Evolutionary conservation across 2,888 invertebrate genomes (phyloP).

Genomic region (Orthonevra nobilis): DNA sequence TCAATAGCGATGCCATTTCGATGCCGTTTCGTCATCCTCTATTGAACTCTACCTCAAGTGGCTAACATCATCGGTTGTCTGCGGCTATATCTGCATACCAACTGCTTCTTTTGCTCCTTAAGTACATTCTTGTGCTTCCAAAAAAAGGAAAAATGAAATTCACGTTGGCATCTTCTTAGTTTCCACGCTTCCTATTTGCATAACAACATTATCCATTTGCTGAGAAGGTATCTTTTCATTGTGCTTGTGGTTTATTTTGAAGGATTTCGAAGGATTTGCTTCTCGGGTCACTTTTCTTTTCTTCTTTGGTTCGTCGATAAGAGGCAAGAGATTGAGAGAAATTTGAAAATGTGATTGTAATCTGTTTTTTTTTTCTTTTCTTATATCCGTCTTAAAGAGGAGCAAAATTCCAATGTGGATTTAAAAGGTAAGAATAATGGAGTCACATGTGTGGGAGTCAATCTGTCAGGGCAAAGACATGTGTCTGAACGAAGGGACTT

Average conservation of each 20-base stretch:
- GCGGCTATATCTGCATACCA: conserved; percentile 54
- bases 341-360: conserved; percentile 4
- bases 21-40: conserved; percentile 51
- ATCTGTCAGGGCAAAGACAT: too few relatives aligned
- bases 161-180: background rate
- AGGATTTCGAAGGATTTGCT: conserved; percentile 14
- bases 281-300: background rate
- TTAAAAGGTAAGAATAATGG: too few relatives aligned
- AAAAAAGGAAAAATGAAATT: too few relatives aligned
- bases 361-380: background rate
- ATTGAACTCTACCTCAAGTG: conserved; percentile 51
- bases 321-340: too few relatives aligned
- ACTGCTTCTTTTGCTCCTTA: conserved; percentile 38
- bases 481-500: too few relatives aligned
- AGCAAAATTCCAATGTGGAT: background rate
- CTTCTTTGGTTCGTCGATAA: too few relatives aligned
- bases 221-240: conserved; percentile 14
- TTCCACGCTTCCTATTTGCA: conserved; percentile 47
- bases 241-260: conserved; percentile 2
- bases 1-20: conserved; percentile 62
- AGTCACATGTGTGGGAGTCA: too few relatives aligned
- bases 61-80: conserved; percentile 17
- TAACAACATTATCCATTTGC: conserved; percentile 62
- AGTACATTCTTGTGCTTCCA: conserved; percentile 27
- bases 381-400: background rate